These are phyloP conservation scores for Porites rus DNA, from an alignment of 92 coral and sea anemone species.

Conservation along the genomic window DNA sequence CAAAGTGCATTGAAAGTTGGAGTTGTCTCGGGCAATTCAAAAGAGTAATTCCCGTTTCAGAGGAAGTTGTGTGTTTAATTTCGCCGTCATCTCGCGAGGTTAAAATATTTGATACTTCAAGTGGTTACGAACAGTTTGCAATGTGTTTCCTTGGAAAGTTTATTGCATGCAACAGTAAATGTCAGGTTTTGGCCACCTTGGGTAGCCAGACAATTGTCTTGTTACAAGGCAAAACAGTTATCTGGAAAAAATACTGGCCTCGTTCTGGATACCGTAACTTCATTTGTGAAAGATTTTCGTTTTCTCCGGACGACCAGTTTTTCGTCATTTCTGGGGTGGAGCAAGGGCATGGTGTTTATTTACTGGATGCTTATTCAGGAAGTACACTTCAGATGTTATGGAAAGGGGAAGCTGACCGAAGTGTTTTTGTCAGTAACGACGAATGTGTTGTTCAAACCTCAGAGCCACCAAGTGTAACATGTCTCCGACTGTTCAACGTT, in stretches of 20 bases:
- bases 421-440: conserved; percentile 4
- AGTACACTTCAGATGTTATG: background rate
- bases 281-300: background rate
- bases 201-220: background rate
- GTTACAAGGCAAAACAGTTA: background rate
- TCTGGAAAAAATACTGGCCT: background rate
- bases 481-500: background rate
- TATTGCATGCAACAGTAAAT: conserved; percentile 5
- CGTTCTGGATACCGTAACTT: no score
- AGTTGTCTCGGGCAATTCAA: background rate
- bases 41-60: conserved; percentile 2
- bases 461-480: background rate
- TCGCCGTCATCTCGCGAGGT: background rate
- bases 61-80: conserved; percentile 4
- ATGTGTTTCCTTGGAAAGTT: background rate
- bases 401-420: background rate
- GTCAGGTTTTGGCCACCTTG: background rate
- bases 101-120: background rate
- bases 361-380: background rate
- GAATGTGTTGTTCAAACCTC: background rate
- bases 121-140: background rate
- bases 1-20: background rate
- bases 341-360: background rate
- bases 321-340: background rate
- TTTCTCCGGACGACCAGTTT: background rate